Conservation (phyloP, 2,888 invertebrate species). For the Melanostoma mellinum region DNA sequence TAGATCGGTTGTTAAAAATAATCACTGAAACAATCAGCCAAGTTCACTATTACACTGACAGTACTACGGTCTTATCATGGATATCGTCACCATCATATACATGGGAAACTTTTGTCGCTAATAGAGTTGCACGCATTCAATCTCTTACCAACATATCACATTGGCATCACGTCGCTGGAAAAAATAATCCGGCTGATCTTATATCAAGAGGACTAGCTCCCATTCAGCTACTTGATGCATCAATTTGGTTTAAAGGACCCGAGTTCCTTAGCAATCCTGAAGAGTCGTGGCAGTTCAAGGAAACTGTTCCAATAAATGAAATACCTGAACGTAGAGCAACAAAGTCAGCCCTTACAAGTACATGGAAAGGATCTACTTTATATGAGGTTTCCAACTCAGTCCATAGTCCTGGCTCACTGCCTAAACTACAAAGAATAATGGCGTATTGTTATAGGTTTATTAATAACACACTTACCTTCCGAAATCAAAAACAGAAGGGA, state of each 20-base stretch:
- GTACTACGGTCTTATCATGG: slow-evolving; percentile 8
- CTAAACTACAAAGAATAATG: background rate
- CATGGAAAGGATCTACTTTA: background rate
- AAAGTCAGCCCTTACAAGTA: background rate
- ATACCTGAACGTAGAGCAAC: background rate
- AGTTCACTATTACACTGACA: background rate
- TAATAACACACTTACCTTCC: background rate
- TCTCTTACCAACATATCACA: background rate
- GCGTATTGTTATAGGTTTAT: background rate
- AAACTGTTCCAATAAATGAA: no score
- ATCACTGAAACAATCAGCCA: background rate
- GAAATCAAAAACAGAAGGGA: background rate
- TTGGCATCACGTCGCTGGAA: background rate
- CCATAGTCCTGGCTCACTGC: background rate
- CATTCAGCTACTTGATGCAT: background rate
- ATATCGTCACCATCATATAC: slow-evolving; percentile 5
- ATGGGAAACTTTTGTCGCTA: slow-evolving; percentile 1
- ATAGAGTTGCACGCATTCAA: slow-evolving; percentile 4
- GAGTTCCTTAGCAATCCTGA: no score
- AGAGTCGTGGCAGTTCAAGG: no score
- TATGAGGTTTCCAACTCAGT: background rate
- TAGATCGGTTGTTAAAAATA: background rate
- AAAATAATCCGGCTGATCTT: background rate
- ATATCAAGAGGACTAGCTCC: background rate
- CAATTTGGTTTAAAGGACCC: background rate